phyloP scores from a whole-genome alignment of 1,140 invertebrate species.

The Coenobita brevimanus region DNA sequence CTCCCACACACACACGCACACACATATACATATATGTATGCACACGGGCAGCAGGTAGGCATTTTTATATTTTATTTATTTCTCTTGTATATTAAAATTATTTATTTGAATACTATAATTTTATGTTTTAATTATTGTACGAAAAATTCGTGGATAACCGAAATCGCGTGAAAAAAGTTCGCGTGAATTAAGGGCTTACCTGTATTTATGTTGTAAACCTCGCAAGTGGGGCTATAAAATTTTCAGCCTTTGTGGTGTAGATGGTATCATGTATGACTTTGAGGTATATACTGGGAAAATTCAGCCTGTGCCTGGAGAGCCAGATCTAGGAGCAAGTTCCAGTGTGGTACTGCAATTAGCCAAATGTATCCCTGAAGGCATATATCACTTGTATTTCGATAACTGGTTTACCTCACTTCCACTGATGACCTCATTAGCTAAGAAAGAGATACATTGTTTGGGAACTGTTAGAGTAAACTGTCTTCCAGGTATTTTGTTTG shows the following conservation, averaged over 20 bases:
- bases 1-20: too few species aligned
- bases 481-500: slow-evolving; percentile 71
- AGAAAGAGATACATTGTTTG: slow-evolving; percentile 71
- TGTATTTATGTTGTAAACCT: too few species aligned
- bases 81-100: too few species aligned
- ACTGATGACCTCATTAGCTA: slow-evolving; percentile 36
- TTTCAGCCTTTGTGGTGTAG: slow-evolving; percentile 41
- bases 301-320: slow-evolving; percentile 34
- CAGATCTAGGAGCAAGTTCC: slow-evolving; percentile 63
- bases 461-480: slow-evolving; percentile 73
- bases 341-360: slow-evolving; percentile 66
- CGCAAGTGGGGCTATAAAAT: slow-evolving; percentile 70
- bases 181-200: too few species aligned
- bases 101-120: too few species aligned
- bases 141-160: too few species aligned
- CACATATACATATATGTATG: slow-evolving; percentile 67
- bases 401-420: slow-evolving; percentile 60
- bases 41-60: too few species aligned
- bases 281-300: slow-evolving; percentile 60
- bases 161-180: too few species aligned
- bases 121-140: too few species aligned
- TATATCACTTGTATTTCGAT: slow-evolving; percentile 67
- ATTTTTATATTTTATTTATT: too few species aligned
- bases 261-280: slow-evolving; percentile 66
- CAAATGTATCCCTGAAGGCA: slow-evolving; percentile 27